Conservation (phyloP, 2,113 vertebrate species). For the Hoplias malabaricus region DNA sequence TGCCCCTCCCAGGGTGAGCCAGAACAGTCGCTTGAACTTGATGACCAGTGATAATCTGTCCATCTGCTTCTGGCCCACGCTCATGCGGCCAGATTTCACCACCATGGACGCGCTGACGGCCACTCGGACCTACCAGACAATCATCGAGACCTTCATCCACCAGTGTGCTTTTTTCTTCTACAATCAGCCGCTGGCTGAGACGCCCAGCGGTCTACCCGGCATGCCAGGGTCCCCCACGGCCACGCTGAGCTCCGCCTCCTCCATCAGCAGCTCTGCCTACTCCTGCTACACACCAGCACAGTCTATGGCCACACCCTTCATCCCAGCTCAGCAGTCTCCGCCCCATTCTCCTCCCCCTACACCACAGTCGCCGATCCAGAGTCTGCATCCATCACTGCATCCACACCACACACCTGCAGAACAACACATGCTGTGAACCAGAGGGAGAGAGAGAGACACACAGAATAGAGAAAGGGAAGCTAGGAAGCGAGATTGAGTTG, state of each 20-base stretch:
- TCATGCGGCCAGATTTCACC: constrained; percentile 93
- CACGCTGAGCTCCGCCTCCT: constrained; percentile 53
- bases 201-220: constrained; percentile 9
- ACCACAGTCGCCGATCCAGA: constrained; percentile 80
- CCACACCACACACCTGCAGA: constrained; percentile 77
- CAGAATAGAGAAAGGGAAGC: constrained; percentile 1
- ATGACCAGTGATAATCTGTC: constrained; percentile 97
- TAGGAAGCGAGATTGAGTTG: neutral
- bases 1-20: constrained; percentile 80
- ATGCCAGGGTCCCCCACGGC: constrained; percentile 43
- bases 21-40: constrained; percentile 86
- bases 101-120: constrained; percentile 94
- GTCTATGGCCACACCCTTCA: constrained; percentile 68
- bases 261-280: constrained; percentile 60
- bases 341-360: constrained; percentile 80
- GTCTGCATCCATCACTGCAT: constrained; percentile 76
- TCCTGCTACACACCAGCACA: constrained; percentile 68
- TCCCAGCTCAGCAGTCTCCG: constrained; percentile 69
- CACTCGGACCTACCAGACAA: constrained; percentile 93
- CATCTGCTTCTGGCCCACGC: constrained; percentile 95
- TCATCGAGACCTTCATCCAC: constrained; percentile 96
- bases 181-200: constrained; percentile 75
- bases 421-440: constrained; percentile 84
- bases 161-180: constrained; percentile 94
- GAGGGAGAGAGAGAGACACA: neutral